Evolutionary conservation across 2,888 invertebrate species (phyloP).

Genomic region (Pterostichus madidus): DNA sequence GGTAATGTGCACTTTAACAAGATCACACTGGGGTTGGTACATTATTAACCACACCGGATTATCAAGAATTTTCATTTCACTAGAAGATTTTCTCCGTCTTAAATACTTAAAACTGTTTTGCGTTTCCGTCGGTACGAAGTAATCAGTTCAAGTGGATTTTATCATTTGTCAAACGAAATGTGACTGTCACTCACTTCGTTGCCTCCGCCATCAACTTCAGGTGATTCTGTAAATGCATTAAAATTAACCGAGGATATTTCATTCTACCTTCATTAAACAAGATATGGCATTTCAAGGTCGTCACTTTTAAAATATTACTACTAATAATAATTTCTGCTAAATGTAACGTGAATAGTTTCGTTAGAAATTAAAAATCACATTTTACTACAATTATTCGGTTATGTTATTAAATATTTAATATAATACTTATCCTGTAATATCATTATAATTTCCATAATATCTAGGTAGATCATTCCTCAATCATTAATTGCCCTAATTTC

Average conservation of each 20-base stretch:
- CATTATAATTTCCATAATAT: too few species aligned
- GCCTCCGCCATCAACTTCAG: constrained; percentile 7
- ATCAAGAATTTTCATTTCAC: neutral
- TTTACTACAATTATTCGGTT: too few species aligned
- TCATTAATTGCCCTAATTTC: too few species aligned
- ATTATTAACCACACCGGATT: constrained; percentile 1
- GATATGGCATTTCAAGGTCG: too few species aligned
- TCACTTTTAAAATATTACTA: too few species aligned
- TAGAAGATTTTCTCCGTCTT: constrained; percentile 23
- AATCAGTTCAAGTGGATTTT: constrained; percentile 49
- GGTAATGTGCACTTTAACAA: constrained; percentile 23
- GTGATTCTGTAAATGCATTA: constrained; percentile 21
- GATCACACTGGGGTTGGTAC: neutral
- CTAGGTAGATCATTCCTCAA: too few species aligned
- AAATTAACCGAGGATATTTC: constrained; percentile 23
- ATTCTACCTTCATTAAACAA: neutral
- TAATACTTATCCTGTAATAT: too few species aligned
- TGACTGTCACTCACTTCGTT: constrained; percentile 29
- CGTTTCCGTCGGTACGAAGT: constrained; percentile 3
- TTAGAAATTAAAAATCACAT: too few species aligned
- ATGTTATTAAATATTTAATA: too few species aligned
- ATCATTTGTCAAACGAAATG: constrained; percentile 48
- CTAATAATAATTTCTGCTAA: too few species aligned
- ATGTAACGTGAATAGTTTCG: too few species aligned
- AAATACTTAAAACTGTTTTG: constrained; percentile 16